These are phyloP conservation scores for Lasiurus cinereus DNA, from an alignment of 2,113 vertebrate species.

Conservation along the genomic window DNA sequence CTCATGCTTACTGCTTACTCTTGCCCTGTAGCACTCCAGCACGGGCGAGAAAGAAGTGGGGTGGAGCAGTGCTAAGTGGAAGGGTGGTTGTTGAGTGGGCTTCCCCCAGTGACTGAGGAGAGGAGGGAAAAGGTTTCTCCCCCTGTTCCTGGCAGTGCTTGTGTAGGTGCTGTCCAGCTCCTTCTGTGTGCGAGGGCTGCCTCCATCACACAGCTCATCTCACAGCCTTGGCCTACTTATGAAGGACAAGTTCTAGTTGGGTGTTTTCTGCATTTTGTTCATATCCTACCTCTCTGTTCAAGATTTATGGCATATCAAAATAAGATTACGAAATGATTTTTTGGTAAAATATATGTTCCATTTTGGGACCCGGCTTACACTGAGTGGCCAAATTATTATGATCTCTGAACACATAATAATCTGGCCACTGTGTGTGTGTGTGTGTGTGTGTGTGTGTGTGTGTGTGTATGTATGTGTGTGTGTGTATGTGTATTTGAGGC, in stretches of 20 bases:
- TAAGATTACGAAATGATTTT: background rate
- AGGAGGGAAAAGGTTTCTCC: background rate
- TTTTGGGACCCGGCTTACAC: background rate
- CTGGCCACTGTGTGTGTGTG: no score
- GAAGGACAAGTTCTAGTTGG: background rate
- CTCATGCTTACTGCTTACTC: background rate
- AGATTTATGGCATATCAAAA: background rate
- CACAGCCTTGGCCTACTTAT: background rate
- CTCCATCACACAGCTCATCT: no score
- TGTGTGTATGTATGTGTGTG: no score
- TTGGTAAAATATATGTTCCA: background rate
- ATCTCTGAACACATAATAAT: no score
- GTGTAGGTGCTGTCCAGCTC: rapidly evolving
- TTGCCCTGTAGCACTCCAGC: background rate
- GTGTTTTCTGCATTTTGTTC: background rate
- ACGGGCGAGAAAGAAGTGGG: background rate
- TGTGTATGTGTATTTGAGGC: no score
- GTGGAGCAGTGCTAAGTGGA: background rate
- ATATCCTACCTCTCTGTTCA: background rate
- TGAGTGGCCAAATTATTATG: no score
- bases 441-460: no score
- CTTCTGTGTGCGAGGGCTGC: background rate
- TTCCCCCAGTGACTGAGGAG: background rate
- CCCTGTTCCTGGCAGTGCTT: background rate
- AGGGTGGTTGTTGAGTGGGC: background rate